phyloP scores from a whole-genome alignment of 2,888 invertebrate genomes.

The Aspidapion aeneum region DNA sequence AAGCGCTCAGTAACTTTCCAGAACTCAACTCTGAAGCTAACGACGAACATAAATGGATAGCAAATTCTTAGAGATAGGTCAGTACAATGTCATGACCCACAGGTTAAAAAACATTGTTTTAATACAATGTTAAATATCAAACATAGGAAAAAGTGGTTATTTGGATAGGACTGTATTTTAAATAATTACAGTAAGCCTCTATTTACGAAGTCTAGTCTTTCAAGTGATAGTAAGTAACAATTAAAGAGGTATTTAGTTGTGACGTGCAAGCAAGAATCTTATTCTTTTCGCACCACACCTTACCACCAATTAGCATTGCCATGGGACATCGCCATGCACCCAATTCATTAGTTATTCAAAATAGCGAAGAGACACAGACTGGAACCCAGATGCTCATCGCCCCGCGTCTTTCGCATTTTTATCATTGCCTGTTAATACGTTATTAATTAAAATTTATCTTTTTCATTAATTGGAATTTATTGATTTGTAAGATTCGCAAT shows the following conservation, averaged over 20 bases:
- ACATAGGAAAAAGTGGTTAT: too few species aligned
- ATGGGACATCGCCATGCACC: background rate
- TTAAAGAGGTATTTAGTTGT: background rate
- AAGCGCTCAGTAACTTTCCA: too few species aligned
- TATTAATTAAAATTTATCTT: conserved; percentile 28
- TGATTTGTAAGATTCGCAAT: background rate
- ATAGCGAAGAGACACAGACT: background rate
- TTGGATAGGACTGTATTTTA: too few species aligned
- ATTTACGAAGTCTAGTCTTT: too few species aligned
- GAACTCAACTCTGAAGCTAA: too few species aligned
- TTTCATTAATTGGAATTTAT: conserved; percentile 5
- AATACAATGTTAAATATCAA: too few species aligned
- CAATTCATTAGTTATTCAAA: conserved; percentile 5
- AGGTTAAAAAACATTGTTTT: too few species aligned
- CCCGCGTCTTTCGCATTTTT: conserved; percentile 19
- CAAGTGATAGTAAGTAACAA: background rate
- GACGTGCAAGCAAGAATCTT: background rate
- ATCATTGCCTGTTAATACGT: conserved; percentile 21
- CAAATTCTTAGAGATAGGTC: too few species aligned
- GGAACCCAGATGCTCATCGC: background rate
- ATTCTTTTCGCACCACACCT: background rate
- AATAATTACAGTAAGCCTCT: too few species aligned
- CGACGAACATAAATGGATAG: too few species aligned
- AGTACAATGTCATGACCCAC: too few species aligned
- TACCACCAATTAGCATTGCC: background rate